Conservation (phyloP, 2,797 vertebrate species). For the Hozukius guyotensis region DNA sequence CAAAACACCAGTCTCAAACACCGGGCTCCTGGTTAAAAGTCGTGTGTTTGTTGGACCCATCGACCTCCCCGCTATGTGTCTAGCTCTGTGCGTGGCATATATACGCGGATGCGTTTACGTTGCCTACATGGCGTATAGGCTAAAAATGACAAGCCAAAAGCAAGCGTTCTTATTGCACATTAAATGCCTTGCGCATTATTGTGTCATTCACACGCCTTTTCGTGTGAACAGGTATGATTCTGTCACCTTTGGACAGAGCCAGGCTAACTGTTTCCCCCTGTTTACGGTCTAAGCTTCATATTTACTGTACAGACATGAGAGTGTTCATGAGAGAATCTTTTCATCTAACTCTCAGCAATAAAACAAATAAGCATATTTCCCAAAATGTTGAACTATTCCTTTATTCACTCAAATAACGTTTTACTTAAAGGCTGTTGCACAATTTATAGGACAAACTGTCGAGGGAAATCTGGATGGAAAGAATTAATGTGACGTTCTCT, state of each 20-base stretch:
- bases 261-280: neutral
- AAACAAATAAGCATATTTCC: neutral
- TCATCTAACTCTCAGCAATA: neutral
- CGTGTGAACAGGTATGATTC: neutral
- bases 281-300: neutral
- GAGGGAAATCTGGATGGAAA: neutral
- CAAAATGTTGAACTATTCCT: neutral
- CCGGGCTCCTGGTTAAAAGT: too few relatives aligned
- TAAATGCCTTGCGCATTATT: too few relatives aligned
- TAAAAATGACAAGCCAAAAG: too few relatives aligned
- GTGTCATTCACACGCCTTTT: too few relatives aligned
- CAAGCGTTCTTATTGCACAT: too few relatives aligned
- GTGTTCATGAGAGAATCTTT: neutral
- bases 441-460: neutral
- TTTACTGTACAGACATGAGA: neutral
- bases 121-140: too few relatives aligned
- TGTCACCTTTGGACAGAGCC: neutral
- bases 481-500: constrained; percentile 14
- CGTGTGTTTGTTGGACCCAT: too few relatives aligned
- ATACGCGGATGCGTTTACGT: too few relatives aligned
- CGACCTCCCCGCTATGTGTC: too few relatives aligned
- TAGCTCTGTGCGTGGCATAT: too few relatives aligned
- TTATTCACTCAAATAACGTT: neutral
- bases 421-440: neutral
- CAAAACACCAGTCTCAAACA: too few relatives aligned